Conservation (phyloP, 2,888 invertebrate species). For the Eulithis prunata region DNA sequence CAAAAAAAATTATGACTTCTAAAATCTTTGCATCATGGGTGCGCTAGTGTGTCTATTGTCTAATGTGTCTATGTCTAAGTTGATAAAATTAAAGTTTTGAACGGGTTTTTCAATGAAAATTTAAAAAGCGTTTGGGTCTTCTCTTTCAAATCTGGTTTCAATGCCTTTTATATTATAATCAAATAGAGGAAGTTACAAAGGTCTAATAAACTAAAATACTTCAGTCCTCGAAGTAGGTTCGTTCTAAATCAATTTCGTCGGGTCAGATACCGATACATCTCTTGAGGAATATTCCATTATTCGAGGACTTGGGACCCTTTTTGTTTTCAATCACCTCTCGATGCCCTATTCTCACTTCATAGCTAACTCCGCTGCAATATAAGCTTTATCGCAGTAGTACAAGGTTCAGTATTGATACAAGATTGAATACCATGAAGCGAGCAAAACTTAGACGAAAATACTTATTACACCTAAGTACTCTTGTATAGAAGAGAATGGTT, state of each 20-base stretch:
- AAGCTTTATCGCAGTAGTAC: background rate
- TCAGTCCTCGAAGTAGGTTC: conserved; percentile 21
- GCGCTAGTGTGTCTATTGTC: no score
- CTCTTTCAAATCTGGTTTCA: no score
- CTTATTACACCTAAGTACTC: no score
- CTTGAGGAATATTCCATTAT: conserved; percentile 56
- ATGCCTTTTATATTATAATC: background rate
- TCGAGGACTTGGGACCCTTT: conserved; percentile 43
- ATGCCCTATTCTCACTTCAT: conserved; percentile 4
- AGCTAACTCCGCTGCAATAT: background rate
- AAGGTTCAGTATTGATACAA: background rate
- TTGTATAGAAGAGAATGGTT: no score
- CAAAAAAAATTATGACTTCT: no score
- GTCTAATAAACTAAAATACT: conserved; percentile 19
- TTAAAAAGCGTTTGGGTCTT: no score
- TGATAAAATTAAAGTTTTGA: no score
- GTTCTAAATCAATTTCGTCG: conserved; percentile 62
- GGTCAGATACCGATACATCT: conserved; percentile 62
- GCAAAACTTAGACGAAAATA: no score
- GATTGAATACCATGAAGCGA: no score
- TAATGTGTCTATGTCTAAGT: no score
- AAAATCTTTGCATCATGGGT: no score
- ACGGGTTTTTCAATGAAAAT: background rate
- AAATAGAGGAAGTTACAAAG: conserved; percentile 6
- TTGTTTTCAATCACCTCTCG: conserved; percentile 48